These are phyloP conservation scores for Plutella xylostella DNA, from an alignment of 2,888 invertebrate species.

Conservation along the genomic window DNA sequence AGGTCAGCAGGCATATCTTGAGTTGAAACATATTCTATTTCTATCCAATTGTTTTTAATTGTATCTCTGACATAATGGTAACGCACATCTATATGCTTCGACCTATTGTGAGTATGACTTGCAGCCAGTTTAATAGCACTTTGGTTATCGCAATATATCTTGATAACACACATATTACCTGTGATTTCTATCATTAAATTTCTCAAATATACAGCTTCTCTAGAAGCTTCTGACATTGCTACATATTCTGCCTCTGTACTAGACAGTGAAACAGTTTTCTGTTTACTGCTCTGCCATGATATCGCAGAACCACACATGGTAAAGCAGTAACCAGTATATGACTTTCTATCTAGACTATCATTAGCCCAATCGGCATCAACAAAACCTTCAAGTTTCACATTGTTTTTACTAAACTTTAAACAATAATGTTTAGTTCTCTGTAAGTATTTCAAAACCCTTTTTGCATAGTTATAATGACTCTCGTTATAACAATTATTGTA, in stretches of 20 bases:
- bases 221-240: slow-evolving; percentile 6
- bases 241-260: slow-evolving; percentile 10
- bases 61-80: slow-evolving; percentile 4
- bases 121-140: neutral
- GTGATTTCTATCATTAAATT: slow-evolving; percentile 6
- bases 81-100: slow-evolving; percentile 3
- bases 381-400: slow-evolving; percentile 6
- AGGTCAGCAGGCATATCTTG: neutral
- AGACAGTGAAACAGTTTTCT: slow-evolving; percentile 1
- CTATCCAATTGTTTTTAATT: neutral
- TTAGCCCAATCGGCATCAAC: slow-evolving; percentile 10
- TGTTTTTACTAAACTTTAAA: slow-evolving; percentile 14
- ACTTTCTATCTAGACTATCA: slow-evolving; percentile 4
- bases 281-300: slow-evolving; percentile 5
- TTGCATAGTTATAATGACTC: slow-evolving; percentile 17
- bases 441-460: slow-evolving; percentile 16
- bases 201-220: slow-evolving; percentile 9
- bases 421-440: slow-evolving; percentile 14
- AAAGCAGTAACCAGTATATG: slow-evolving; percentile 9
- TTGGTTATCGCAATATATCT: slow-evolving; percentile 1
- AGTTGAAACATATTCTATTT: neutral
- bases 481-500: slow-evolving; percentile 17
- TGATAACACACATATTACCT: neutral
- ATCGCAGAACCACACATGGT: slow-evolving; percentile 6
- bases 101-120: neutral